A percentile compares a stretch with the other conserved stretches of the same genome.
phyloP scores from a whole-genome alignment of 1,140 invertebrate species.

The Microplitis mediator region DNA sequence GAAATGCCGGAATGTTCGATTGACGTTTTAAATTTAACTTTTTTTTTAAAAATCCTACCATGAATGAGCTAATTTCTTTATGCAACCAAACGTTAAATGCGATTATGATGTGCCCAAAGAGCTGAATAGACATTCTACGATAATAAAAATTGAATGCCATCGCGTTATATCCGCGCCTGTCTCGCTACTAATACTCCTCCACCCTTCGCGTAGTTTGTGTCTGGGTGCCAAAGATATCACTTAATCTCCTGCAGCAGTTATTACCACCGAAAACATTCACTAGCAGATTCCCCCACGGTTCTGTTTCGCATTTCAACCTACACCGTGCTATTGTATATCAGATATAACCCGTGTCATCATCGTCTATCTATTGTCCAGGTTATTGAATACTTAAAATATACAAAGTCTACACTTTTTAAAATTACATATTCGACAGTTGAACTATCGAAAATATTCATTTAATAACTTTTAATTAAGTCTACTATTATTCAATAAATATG shows the following conservation, averaged over 20 bases:
- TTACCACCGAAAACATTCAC: constrained; percentile 11
- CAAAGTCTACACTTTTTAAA: too few species aligned
- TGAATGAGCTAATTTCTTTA: constrained; percentile 45
- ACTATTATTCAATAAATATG: neutral
- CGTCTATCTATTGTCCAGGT: too few species aligned
- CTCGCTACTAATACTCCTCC: too few species aligned
- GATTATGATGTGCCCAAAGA: constrained; percentile 38
- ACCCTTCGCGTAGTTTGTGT: constrained; percentile 8
- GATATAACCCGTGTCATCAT: too few species aligned
- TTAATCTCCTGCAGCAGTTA: constrained; percentile 33
- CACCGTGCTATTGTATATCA: neutral
- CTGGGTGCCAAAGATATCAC: constrained; percentile 39
- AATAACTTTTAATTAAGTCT: too few species aligned
- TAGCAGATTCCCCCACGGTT: neutral
- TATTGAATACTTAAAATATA: too few species aligned
- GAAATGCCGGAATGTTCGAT: neutral
- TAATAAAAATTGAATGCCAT: constrained; percentile 44
- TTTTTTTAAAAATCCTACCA: constrained; percentile 29
- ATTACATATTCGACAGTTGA: too few species aligned
- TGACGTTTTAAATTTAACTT: constrained; percentile 9
- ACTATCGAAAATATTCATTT: too few species aligned
- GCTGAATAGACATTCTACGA: constrained; percentile 39
- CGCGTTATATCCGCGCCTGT: neutral
- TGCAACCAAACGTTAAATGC: constrained; percentile 42
- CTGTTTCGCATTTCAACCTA: neutral